Base-by-base conservation (phyloP, 2,113 vertebrate genomes). In the Sisor rabdophorus region DNA sequence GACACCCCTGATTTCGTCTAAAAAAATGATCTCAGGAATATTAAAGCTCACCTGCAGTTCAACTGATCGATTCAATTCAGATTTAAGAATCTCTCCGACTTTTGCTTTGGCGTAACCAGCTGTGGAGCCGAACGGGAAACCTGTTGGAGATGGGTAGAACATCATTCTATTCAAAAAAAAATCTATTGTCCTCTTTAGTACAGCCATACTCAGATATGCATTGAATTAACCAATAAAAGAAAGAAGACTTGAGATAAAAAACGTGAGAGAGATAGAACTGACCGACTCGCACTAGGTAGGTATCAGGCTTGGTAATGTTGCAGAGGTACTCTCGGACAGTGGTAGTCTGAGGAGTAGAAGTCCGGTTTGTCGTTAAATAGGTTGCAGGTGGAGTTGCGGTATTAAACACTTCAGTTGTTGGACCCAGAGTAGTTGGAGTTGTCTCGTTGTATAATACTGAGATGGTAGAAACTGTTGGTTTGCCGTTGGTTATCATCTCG, bases 271-370 rank as follows among this genome's bases (percentile, higher is more conserved):
- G 40, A 44, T 6, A 44, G 40, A 3, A 80, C 93, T 91, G 90
- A 99, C 96, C 94, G 0, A 94, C 92, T 81, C 89, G 93, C 53
- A 98, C 91, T 61, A 96, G 80, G 83, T 97, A 97, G 50, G 87
- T 86, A 0, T 94, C 85, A 0, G 93, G 92, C 47, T 91, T 83
- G 0, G 94, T 89, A 69, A 93, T 86, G 56, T 92, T 92, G 30
- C 97, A 99, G 83, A 97, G 84, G 0, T 94, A 97, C 0, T 89
- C 91, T 9, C 89, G 92, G 73, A 85, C 84, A 55, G 92, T 89
- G 13, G 93, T 84, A 12, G 89, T 84, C 72, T 84, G 1, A 0
- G 89, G 84, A 63, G 90, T 89, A 2, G 85, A 89, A n/a, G 79
- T 55, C 2, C 56, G 73, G 19, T 78, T 78, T 84, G 90, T 85